Percentiles rank a stretch among this genome's conserved stretches.
Conservation (phyloP, 2,888 invertebrate genomes). For the Lycia hirtaria region DNA sequence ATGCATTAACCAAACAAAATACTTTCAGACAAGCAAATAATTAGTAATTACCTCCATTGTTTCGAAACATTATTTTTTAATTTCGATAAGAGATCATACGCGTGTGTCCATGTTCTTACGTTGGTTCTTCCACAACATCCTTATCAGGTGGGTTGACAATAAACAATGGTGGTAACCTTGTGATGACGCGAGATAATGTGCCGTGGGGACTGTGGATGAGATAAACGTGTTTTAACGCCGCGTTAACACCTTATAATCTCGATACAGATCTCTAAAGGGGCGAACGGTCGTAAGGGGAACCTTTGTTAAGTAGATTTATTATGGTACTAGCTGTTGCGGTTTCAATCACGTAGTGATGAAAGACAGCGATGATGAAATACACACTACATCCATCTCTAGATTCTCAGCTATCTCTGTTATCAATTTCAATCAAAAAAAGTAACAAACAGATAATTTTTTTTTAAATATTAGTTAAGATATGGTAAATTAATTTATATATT, state of each 20-base stretch:
- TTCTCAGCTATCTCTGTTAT: no score
- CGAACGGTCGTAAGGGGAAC: neutral
- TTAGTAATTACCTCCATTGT: slow-evolving; percentile 23
- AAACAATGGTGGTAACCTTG: slow-evolving; percentile 77
- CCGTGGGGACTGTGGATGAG: slow-evolving; percentile 45
- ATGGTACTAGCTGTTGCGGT: no score
- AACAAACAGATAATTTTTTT: no score
- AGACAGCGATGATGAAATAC: no score
- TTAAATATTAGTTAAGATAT: no score
- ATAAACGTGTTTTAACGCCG: slow-evolving; percentile 53
- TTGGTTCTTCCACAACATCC: slow-evolving; percentile 49
- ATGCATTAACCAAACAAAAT: slow-evolving; percentile 9
- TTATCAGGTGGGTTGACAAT: slow-evolving; percentile 68
- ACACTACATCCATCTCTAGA: no score
- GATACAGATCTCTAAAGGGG: slow-evolving; percentile 7
- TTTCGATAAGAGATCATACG: slow-evolving; percentile 34
- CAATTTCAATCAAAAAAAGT: no score
- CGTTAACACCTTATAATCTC: slow-evolving; percentile 41
- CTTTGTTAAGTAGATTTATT: neutral
- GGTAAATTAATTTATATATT: no score
- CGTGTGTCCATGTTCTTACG: slow-evolving; percentile 27
- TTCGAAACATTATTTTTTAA: slow-evolving; percentile 21
- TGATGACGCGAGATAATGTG: slow-evolving; percentile 58
- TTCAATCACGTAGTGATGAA: no score
- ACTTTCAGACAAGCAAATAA: slow-evolving; percentile 10